Evolutionary conservation across 2,888 invertebrate genomes (phyloP).

Genomic region (Drosophila mayaguana): DNA sequence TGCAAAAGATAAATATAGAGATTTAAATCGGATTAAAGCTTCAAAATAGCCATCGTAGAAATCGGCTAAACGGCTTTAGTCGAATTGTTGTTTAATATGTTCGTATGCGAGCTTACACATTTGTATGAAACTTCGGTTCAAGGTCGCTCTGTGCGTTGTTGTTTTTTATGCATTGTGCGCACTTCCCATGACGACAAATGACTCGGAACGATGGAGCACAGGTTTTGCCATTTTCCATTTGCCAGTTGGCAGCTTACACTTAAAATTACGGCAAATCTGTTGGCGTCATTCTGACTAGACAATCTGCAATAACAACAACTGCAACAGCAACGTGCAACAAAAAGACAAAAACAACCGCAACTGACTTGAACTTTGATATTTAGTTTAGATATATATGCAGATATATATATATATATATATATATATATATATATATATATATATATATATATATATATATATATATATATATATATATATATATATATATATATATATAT

Average conservation of each 20-base stretch:
- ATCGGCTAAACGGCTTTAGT: conserved; percentile 10
- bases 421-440: background rate
- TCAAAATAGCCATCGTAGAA: conserved; percentile 6
- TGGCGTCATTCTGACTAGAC: conserved; percentile 82
- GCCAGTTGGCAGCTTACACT: conserved; percentile 41
- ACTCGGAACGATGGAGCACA: conserved; percentile 67
- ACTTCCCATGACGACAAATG: conserved; percentile 76
- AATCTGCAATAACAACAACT: conserved; percentile 22
- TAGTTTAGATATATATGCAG: conserved; percentile 4
- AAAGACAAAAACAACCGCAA: conserved; percentile 50
- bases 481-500: background rate
- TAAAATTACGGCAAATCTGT: conserved; percentile 58
- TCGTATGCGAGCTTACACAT: background rate
- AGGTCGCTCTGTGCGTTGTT: conserved; percentile 33
- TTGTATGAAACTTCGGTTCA: conserved; percentile 24
- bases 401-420: too few species aligned
- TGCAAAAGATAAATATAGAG: background rate
- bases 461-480: background rate
- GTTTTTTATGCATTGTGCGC: conserved; percentile 55
- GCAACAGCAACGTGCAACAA: conserved; percentile 6
- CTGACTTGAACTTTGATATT: conserved; percentile 48
- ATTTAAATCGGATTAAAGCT: conserved; percentile 7
- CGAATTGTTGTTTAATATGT: conserved; percentile 1
- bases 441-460: background rate
- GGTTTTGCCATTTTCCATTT: conserved; percentile 41